Base-by-base conservation (phyloP, 2,888 invertebrate species). In the Lasioglossum pauxillum region DNA sequence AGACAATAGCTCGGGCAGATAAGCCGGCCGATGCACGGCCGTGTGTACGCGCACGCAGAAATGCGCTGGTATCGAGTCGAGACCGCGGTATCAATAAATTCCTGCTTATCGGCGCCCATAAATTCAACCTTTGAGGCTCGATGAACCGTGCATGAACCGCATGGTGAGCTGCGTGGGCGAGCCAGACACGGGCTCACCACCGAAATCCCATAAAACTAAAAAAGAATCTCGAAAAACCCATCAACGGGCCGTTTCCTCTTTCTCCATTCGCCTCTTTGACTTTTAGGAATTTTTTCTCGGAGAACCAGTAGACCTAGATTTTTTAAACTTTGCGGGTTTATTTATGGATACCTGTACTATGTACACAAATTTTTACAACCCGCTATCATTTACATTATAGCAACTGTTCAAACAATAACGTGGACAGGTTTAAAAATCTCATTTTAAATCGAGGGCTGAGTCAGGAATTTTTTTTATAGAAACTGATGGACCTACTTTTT, bases 51-150 rank as follows among this genome's bases (percentile, higher is more conserved):
- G 78, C 35, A 76, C 74, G 80, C 78, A 74, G 78, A 75, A 83
- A 78, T 67, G 69, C 53, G 38, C 71, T 53, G 81, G 49, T 71
- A 73, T 73, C 10, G 71, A 75, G 80, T 78, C 64, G 83, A 86
- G 69, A 60, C 75, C 73, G 80, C 75, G 82, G 85, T 91, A 87
- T 90, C 92, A 89, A 93, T 93, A 93, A 93, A 93, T 93, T 90
- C 78, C 75, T 73, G 69, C 84, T 91, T 93, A 93, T 93, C 93
- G 78, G 31, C 14, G 49, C 72, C 84, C 91, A 92, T 93, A 93
- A 93, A 93, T 93, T 82, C 87, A 76, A 82, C 88, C 91, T 92
- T 93, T 93, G 91, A 86, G 88, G 74, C 85, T 87, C 92, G 90
- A 89, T 87, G 91, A 86, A 92, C 88, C 93, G 92, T 93, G 91